Base-by-base conservation (phyloP, 2,888 invertebrate genomes). In the Coelinius sp. region DNA sequence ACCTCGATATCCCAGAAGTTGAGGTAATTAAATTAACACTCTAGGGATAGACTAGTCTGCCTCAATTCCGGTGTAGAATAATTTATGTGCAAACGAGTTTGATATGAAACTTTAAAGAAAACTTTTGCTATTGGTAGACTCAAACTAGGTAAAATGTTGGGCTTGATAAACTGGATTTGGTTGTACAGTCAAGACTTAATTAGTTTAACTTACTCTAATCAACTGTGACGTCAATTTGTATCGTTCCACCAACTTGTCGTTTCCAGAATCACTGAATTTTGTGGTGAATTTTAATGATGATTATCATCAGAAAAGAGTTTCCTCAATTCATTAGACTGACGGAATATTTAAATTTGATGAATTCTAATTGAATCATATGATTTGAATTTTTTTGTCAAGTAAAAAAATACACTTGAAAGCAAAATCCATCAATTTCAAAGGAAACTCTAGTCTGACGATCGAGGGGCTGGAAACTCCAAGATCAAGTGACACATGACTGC, bases 11-110 rank as follows among this genome's bases (percentile, higher is more conserved):
- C 8, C 46, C 46, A 27, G 56, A 27, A 27, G 56, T 17, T 31
- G 35, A 27, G 72, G 73, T 76, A 79, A 81, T 81, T 80, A 77
- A 80, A 80, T 80, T 77, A 80, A 78, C 78, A 80, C 73, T 76
- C 31, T 74, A n/a, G 27, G 52, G 73, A 70, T 70, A 76, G 75
- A 76, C 77, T 71, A 67, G 76, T 73, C 74, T 74, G 71, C 67
- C 68, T 68, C 74, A 75, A 78, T 77, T 79, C 73, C 73, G 53
- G 73, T 66, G 70, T 73, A 59, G 65, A 75, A 81, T 81, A 77
- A 80, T 81, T 81, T 81, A 81, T 82, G 74, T 73, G 74, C 66
- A 14, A 70, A 53, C 46, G 46, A 49, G 46, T 49, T 49, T 20
- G 46, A 49, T 49, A 49, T 49, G 46, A 49, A 49, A 49, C 46